A percentile compares a stretch with the other conserved stretches of the same genome.
Evolutionary conservation across 2,888 invertebrate genomes (phyloP).

Genomic region (Lucinisca nassula): DNA sequence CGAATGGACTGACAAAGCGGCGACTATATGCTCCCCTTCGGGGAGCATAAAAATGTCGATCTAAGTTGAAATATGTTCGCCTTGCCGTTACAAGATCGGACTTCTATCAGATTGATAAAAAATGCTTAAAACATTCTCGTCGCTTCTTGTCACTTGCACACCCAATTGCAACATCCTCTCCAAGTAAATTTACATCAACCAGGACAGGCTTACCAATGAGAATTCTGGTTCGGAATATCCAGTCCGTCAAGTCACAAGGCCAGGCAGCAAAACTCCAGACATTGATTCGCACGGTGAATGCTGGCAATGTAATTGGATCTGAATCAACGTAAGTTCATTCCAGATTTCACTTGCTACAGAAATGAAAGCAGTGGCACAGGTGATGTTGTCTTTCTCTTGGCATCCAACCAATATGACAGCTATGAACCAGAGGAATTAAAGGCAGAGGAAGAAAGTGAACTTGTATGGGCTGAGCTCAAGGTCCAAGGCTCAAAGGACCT

Average conservation of each 20-base stretch:
- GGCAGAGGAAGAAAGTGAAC: conserved; percentile 12
- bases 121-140: too few species aligned
- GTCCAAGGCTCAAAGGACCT: not conserved
- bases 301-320: conserved; percentile 14
- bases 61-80: too few species aligned
- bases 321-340: conserved; percentile 7
- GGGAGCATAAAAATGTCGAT: too few species aligned
- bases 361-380: not conserved
- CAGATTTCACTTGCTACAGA: not conserved
- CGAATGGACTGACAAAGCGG: too few species aligned
- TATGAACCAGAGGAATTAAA: conserved; percentile 6
- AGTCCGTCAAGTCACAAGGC: not conserved
- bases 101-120: too few species aligned
- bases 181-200: not conserved
- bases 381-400: too few species aligned
- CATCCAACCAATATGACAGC: not conserved
- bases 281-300: not conserved
- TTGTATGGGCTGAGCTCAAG: conserved; percentile 38
- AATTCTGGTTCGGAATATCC: not conserved
- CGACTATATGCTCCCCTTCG: too few species aligned
- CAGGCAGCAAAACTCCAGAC: not conserved
- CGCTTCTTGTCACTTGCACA: not conserved
- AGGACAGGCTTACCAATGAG: not conserved
- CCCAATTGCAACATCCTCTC: not conserved
- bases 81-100: too few species aligned